Base-by-base conservation (phyloP, 2,888 invertebrate species). In the Tuta absoluta region DNA sequence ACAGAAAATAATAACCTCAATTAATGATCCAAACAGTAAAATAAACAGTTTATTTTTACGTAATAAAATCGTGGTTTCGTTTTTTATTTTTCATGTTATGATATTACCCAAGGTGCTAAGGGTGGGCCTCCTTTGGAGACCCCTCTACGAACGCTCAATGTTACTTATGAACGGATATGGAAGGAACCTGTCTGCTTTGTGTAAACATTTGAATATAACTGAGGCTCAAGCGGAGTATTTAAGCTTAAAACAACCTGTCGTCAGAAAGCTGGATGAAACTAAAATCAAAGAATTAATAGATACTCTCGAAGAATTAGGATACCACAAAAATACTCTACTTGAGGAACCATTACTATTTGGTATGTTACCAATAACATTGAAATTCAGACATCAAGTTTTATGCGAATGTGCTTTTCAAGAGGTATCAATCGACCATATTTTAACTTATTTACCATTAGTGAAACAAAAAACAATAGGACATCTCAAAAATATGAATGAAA, bases 391-490 rank as follows among this genome's bases (percentile, higher is more conserved):
- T 65, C 76, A 77, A 75, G 86, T 91, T n/a, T 75, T 92, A 53
- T 64, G 77, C 63, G 92, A 92, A 81, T 90, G 91, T 80, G 91
- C 91, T 5, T 68, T 91, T 45, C 63, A 70, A 64, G 71, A 80
- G 41, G 68, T 91, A 59, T 68, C 78, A 0, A 71, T 81, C 17
- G 62, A 65, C 3, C 68, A 79, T 68, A 58, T 91, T 65, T 62
- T 79, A 51, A 72, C 80, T 64, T 90, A 88, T 73, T 77, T 91
- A 41, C 68, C 75, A 56, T 64, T 89, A 65, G 67, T 90, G 4
- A 89, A 80, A 72, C 78, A 82, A 66, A 85, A 77, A 69, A 77
- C 78, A n/a, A 80, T 91, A 62, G 76, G 73, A 53, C 78, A 89
- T 48, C 73, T 92, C 58, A 91, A 81, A 71, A 72, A 68, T 24